Conservation (phyloP, 2,113 vertebrate species). For the Philantomba maxwellii region DNA sequence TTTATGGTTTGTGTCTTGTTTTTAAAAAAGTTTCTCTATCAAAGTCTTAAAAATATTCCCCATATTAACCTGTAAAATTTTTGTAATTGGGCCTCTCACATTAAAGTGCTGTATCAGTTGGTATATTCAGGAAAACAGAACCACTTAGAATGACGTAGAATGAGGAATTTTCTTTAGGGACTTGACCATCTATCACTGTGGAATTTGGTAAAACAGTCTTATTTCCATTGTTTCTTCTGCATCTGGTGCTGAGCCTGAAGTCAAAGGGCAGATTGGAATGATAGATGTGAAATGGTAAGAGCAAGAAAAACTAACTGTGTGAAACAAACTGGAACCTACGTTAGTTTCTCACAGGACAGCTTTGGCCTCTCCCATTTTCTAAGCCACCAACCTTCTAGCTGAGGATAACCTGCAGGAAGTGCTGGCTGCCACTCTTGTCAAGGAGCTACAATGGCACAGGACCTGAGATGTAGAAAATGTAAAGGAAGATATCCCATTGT, state of each 20-base stretch:
- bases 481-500: not conserved
- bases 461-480: not conserved
- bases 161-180: not conserved
- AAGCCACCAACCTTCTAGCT: not conserved
- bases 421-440: not conserved
- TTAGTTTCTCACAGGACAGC: not conserved
- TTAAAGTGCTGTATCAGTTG: not conserved
- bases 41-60: not conserved
- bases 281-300: not conserved
- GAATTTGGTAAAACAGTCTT: not conserved
- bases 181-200: not conserved
- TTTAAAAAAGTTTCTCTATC: not conserved
- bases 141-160: not conserved
- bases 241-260: not conserved
- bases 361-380: not conserved
- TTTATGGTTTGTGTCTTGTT: not conserved
- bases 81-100: not conserved
- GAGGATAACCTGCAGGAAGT: not conserved
- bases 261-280: not conserved
- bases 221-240: not conserved
- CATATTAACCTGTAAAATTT: not conserved
- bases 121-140: not conserved
- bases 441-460: not conserved
- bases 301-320: not conserved
- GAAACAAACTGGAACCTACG: not conserved